Conservation (phyloP, 2,888 invertebrate genomes). For the Phyto melanocephala region DNA sequence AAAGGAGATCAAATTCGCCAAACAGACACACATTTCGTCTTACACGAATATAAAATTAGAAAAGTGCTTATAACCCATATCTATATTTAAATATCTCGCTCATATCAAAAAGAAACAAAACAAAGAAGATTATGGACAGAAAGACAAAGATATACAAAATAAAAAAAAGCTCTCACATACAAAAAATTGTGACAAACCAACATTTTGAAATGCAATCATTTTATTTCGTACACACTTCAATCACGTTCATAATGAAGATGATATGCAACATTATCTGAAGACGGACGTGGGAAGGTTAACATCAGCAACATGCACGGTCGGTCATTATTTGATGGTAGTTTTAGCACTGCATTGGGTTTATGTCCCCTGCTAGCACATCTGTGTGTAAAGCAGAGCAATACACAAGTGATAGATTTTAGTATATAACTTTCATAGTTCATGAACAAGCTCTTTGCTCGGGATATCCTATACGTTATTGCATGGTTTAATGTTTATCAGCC, state of each 20-base stretch:
- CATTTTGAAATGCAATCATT: slow-evolving; percentile 32
- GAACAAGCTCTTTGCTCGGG: too few species aligned
- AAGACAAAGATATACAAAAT: neutral
- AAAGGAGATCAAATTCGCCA: neutral
- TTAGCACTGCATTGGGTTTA: too few species aligned
- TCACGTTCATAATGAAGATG: slow-evolving; percentile 34
- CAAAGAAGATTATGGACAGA: neutral
- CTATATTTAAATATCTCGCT: neutral
- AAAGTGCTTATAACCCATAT: neutral
- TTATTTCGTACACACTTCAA: slow-evolving; percentile 22
- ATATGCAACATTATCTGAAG: slow-evolving; percentile 12
- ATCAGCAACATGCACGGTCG: too few species aligned
- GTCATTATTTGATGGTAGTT: too few species aligned
- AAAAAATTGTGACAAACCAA: slow-evolving; percentile 1
- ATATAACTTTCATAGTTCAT: too few species aligned
- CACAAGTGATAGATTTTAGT: too few species aligned
- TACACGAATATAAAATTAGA: neutral
- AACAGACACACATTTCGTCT: neutral
- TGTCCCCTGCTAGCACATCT: too few species aligned
- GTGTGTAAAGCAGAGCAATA: too few species aligned
- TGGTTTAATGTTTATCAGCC: too few species aligned
- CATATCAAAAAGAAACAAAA: neutral
- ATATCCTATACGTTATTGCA: too few species aligned
- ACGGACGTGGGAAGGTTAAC: too few species aligned
- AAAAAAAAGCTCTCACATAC: neutral